Evolutionary conservation across 2,888 invertebrate genomes (phyloP), one percentile per base, ranked within the genome.

Genomic region (Hoplodrina blanda): DNA sequence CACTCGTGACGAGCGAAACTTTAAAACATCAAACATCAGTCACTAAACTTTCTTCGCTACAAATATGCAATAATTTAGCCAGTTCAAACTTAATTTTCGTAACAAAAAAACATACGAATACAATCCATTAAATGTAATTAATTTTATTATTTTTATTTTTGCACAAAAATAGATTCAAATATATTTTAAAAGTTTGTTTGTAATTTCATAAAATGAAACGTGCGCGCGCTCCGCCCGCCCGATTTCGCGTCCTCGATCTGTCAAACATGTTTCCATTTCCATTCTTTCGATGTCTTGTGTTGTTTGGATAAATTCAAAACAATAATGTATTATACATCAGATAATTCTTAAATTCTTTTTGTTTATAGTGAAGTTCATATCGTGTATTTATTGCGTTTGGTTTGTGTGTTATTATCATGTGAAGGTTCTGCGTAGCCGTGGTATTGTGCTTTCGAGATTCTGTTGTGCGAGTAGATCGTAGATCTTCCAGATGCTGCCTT

Each of bases 401-500:
- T 79, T 86, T 83, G 83, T 74, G 63, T 84, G 80, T 59, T 80
- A 85, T 78, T 83, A 90, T 80, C 83, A 91, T 91, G 91, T 89
- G 85, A 87, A 89, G 83, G 86, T 85, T 76, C 71, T 76, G 78
- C 75, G 75, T 69, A 80, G 78, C 79, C 74, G 82, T 84, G 85
- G 82, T 87, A 89, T 87, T 81, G 86, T 84, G 90, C 87, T 82
- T 86, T 84, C 82, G 83, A 82, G 87, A 89, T 90, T 88, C 87
- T 85, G 85, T 87, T 83, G 85, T 83, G 86, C 87, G 86, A 85
- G 82, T 82, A 83, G 81, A 84, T 81, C 81, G 71, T 79, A 88
- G 78, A 89, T 88, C 88, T 86, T 88, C 90, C 91, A 93, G 88
- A 96, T 96, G 96, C 91, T 96, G 91, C 96, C 96, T 90, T 96